Base-by-base conservation (phyloP, 2,113 vertebrate genomes). In the Hemicordylus capensis region DNA sequence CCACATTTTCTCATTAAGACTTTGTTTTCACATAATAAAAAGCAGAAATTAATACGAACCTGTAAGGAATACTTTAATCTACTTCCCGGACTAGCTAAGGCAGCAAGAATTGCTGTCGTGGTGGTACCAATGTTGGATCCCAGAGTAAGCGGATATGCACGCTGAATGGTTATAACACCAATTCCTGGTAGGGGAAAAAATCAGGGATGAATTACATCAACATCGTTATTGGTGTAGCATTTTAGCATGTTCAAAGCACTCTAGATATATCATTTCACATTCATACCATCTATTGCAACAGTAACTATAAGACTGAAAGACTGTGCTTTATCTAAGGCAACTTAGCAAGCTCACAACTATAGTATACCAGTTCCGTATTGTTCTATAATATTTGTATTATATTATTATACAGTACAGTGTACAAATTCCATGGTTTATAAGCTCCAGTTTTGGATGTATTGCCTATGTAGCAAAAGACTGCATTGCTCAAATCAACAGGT, bases 111-210 rank as follows among this genome's bases (percentile, higher is more conserved):
- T 61, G 98, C 97, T 0, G 99, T 99, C n/a, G 99, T 99, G 63
- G 99, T 99, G 54, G 98, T 99, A 42, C 98, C 99, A 34, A 99
- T 98, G 85, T 99, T 99, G 82, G 99, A 98, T 19, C 99, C 98
- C 74, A 99, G 94, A 0, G 98, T 99, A 59, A 99, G 96, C 0
- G 98, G 99, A 77, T 99, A 99, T 0, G 98, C 98, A 89, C 99
- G 96, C 92, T 99, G 98, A 0, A 99, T 96, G 93, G 96, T 98
- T 81, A 99, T 99, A 72, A 99, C 98, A 0, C 98, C 98, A 1
- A 99, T 98, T 66, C 99, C 99, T 98, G 72, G 7, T 46, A 67
- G 72, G 78, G 61, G 59, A 44, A 83, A 34, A 79, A 12, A 69
- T 8, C 4, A 37, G 51, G 44, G 24, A 63, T 37, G 44, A 31